Evolutionary conservation across 2,113 vertebrate genomes (phyloP), one percentile per base, ranked within the genome.

Genomic region (Lampris megalopsis): DNA sequence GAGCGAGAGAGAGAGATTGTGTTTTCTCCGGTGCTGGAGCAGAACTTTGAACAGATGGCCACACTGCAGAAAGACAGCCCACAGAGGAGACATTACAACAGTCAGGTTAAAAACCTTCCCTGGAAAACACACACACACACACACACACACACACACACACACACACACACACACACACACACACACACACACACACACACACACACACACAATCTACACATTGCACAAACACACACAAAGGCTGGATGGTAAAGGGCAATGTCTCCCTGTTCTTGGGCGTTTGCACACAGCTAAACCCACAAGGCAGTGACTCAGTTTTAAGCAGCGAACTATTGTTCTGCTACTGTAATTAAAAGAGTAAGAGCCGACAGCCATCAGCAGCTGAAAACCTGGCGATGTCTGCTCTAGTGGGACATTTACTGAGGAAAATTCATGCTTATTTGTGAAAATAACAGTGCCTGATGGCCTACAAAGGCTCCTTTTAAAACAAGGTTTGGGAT

Each of bases 101-200:
- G 63, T 90, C 83, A 83, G 90, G 89, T 91, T 91, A 89, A 92
- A 43, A 88, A 78, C 73, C 83, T 85, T 75, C 83, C 82, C 45
- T 75, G 76, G 67, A 88, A 89, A 48, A 71, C 0, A 69, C 59
- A 37, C 10, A 65, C 64, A 74, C 10, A 64, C 59, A 61, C 59
- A 13, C 59, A 13, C 58, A 60, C 58, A 40, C 50, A 40, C 36
- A 40, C 59, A 61, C 38, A 42, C 59, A 42, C 58, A 60, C 56
- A 69, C 11, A 81, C 35, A 54, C 52, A 54, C 9, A 13, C 52
- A 54, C 9, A 54, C 11, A 54, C 52, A 11, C 8, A 13, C 11
- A 54, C 52, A 54, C 2, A 54, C 3, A 54, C 53, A 54, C 53
- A 56, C 8, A 56, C 53, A 56, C 53, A 13, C 52, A n/a, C 50